Evolutionary conservation across 2,797 vertebrate species (phyloP).

Genomic region (Acanthornis magna): DNA sequence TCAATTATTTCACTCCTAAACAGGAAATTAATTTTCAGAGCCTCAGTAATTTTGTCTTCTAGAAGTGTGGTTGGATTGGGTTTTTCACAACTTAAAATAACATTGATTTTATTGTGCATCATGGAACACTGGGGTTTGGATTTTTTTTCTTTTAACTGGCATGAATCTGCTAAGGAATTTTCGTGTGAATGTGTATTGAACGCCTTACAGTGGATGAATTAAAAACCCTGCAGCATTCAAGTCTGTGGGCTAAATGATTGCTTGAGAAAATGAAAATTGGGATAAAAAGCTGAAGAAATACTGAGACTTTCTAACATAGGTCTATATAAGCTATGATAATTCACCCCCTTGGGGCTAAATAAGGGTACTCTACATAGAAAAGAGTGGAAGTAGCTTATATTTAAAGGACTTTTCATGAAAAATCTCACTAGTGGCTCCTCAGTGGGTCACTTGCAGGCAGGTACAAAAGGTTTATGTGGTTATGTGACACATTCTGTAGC

Average conservation of each 20-base stretch:
- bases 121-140: neutral
- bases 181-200: neutral
- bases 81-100: neutral
- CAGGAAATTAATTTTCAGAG: slow-evolving; percentile 44
- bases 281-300: neutral
- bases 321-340: neutral
- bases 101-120: neutral
- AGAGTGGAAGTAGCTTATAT: neutral
- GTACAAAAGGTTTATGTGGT: neutral
- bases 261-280: neutral
- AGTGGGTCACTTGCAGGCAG: neutral
- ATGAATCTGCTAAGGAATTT: neutral
- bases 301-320: neutral
- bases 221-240: neutral
- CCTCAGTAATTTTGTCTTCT: slow-evolving; percentile 2
- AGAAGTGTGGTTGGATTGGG: neutral
- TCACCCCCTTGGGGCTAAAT: neutral
- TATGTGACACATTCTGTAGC: neutral
- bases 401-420: neutral
- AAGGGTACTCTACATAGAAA: neutral
- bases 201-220: neutral
- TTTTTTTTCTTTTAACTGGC: neutral
- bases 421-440: neutral
- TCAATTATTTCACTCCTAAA: slow-evolving; percentile 18
- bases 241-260: neutral